Evolutionary conservation across 2,113 vertebrate genomes (phyloP).

Genomic region (Malaclemys terrapin): DNA sequence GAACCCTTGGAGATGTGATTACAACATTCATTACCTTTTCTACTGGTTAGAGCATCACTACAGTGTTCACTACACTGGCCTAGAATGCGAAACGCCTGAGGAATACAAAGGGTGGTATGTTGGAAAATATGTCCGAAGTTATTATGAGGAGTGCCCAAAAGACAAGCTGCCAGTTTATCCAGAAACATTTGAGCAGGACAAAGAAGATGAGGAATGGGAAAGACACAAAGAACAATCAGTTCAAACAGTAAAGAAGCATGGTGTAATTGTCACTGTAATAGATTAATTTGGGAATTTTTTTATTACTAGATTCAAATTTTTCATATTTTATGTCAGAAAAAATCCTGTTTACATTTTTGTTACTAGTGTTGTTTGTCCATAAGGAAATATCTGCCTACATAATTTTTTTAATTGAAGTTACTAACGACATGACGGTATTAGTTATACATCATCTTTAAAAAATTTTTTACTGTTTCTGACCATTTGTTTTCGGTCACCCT

Average conservation of each 20-base stretch:
- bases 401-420: constrained; percentile 56
- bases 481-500: constrained; percentile 26
- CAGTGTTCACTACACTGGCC: constrained; percentile 86
- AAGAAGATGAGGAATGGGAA: constrained; percentile 82
- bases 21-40: constrained; percentile 97
- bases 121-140: constrained; percentile 93
- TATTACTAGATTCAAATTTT: constrained; percentile 20
- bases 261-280: constrained; percentile 83
- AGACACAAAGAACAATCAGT: constrained; percentile 73
- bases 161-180: constrained; percentile 83
- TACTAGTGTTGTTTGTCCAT: constrained; percentile 56
- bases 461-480: constrained; percentile 32
- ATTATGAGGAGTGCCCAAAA: constrained; percentile 95
- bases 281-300: constrained; percentile 56
- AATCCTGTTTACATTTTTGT: constrained; percentile 72
- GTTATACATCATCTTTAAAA: neutral
- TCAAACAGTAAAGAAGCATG: constrained; percentile 74
- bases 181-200: constrained; percentile 82
- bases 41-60: constrained; percentile 98
- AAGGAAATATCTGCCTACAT: constrained; percentile 42
- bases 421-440: constrained; percentile 57
- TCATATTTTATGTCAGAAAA: constrained; percentile 41
- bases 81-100: constrained; percentile 88
- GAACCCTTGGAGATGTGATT: constrained; percentile 97
- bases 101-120: constrained; percentile 95